Conservation (phyloP, 2,888 invertebrate genomes). For the Syrphus vitripennis region DNA sequence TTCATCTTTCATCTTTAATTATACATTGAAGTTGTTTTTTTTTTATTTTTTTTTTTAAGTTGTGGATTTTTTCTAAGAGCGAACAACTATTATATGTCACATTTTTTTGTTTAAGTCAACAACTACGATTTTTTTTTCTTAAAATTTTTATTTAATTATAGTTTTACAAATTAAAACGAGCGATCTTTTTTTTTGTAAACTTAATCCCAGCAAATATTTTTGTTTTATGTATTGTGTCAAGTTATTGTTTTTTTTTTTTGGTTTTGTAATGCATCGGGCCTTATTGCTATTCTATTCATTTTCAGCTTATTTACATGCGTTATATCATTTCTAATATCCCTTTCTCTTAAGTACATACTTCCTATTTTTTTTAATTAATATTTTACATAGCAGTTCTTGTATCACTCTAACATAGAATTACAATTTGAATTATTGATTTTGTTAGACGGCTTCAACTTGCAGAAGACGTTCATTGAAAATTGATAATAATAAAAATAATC, state of each 20-base stretch:
- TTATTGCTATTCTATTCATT: conserved; percentile 45
- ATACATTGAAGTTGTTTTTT: conserved; percentile 50
- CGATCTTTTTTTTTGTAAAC: conserved; percentile 65
- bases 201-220: conserved; percentile 71
- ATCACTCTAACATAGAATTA: conserved; percentile 30
- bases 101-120: conserved; percentile 59
- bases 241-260: conserved; percentile 18
- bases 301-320: conserved; percentile 66
- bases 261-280: conserved; percentile 44
- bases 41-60: conserved; percentile 16
- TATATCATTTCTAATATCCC: conserved; percentile 7
- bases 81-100: conserved; percentile 53
- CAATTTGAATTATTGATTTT: conserved; percentile 1
- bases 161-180: conserved; percentile 62
- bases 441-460: background rate
- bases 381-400: conserved; percentile 55
- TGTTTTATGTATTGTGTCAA: conserved; percentile 35
- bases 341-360: conserved; percentile 10
- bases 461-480: background rate
- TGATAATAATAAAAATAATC: too few relatives aligned
- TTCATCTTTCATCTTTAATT: conserved; percentile 66
- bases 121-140: conserved; percentile 59
- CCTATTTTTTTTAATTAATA: conserved; percentile 9
- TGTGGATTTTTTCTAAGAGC: conserved; percentile 43
- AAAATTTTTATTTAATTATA: conserved; percentile 32